These are phyloP conservation scores for Mya arenaria DNA, from an alignment of 1,140 invertebrate genomes.

Conservation along the genomic window DNA sequence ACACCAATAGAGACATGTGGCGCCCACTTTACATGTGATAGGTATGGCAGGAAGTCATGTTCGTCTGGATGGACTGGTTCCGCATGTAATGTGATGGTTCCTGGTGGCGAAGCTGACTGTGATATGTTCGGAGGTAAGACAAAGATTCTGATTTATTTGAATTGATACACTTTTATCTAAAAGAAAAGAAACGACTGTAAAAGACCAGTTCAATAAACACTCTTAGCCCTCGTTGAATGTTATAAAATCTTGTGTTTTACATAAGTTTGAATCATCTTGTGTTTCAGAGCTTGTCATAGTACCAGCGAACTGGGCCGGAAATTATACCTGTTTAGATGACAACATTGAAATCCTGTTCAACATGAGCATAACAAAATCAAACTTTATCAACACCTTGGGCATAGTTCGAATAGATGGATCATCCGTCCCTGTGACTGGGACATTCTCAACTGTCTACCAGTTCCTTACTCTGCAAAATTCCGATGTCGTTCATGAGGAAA, in stretches of 20 bases:
- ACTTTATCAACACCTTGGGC: slow-evolving; percentile 24
- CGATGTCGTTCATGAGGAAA: neutral
- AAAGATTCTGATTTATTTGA: too few species aligned
- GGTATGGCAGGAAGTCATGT: slow-evolving; percentile 33
- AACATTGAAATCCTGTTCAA: neutral
- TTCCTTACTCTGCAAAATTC: slow-evolving; percentile 37
- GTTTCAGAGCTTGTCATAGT: slow-evolving; percentile 23
- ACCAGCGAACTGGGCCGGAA: slow-evolving; percentile 38
- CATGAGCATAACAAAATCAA: slow-evolving; percentile 49
- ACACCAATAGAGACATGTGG: slow-evolving; percentile 7
- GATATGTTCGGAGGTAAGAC: slow-evolving; percentile 37
- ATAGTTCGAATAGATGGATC: slow-evolving; percentile 5
- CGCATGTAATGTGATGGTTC: slow-evolving; percentile 15
- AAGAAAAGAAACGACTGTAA: too few species aligned
- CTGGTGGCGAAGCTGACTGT: slow-evolving; percentile 28
- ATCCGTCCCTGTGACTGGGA: slow-evolving; percentile 29
- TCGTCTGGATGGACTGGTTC: slow-evolving; percentile 26
- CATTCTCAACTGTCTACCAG: slow-evolving; percentile 25
- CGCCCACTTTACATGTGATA: slow-evolving; percentile 30
- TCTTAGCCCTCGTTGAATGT: too few species aligned
- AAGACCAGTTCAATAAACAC: too few species aligned
- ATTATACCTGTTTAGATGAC: slow-evolving; percentile 40
- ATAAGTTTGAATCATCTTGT: too few species aligned
- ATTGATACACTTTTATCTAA: too few species aligned
- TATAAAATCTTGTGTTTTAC: too few species aligned